A percentile compares a stretch with the other conserved stretches of the same genome.
Conservation (phyloP, 2,113 vertebrate genomes). For the Chaetodon trifascialis region DNA sequence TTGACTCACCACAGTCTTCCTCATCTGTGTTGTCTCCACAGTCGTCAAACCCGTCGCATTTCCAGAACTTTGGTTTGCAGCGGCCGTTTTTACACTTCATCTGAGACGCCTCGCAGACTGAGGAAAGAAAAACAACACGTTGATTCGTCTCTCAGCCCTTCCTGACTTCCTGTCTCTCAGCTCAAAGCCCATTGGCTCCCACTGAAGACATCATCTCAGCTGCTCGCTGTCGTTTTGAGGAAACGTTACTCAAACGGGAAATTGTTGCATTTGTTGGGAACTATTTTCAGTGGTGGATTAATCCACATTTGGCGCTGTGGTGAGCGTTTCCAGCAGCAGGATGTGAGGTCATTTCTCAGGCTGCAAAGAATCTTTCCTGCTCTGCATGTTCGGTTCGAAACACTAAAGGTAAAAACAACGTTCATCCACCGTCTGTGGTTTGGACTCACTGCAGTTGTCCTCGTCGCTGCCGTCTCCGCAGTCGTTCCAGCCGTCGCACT, state of each 20-base stretch:
- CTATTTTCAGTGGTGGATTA: too few relatives aligned
- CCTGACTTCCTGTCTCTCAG: too few relatives aligned
- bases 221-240: too few relatives aligned
- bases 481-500: slow-evolving; percentile 92
- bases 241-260: too few relatives aligned
- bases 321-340: too few relatives aligned
- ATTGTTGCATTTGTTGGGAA: too few relatives aligned
- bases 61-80: slow-evolving; percentile 91
- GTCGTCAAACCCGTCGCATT: slow-evolving; percentile 90
- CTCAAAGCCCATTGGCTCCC: not conserved
- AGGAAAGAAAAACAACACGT: not conserved
- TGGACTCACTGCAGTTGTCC: slow-evolving; percentile 86
- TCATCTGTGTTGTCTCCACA: slow-evolving; percentile 92
- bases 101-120: slow-evolving; percentile 83
- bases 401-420: too few relatives aligned
- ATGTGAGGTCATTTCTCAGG: not conserved
- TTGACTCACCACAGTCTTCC: slow-evolving; percentile 86
- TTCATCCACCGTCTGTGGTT: not conserved
- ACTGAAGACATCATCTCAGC: too few relatives aligned
- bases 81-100: slow-evolving; percentile 86
- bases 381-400: too few relatives aligned
- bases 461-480: slow-evolving; percentile 92
- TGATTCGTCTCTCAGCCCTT: not conserved
- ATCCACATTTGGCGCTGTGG: too few relatives aligned
- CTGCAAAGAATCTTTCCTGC: not conserved